Evolutionary conservation across 2,113 vertebrate genomes (phyloP).

Genomic region (Lonchura striata): DNA sequence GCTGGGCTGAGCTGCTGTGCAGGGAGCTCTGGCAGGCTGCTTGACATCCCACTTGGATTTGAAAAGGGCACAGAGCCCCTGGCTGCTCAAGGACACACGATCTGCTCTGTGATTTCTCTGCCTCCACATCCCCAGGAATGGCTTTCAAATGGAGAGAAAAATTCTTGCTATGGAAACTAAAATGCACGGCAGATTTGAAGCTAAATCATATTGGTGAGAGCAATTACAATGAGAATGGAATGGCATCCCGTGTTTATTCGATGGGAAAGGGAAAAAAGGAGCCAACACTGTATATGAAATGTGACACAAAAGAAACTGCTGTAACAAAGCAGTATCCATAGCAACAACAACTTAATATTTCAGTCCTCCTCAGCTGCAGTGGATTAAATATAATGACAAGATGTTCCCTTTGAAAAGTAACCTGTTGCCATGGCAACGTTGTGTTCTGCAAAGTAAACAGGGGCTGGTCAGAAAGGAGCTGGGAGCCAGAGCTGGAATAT

Average conservation of each 20-base stretch:
- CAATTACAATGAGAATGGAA: conserved; percentile 51
- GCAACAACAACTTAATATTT: conserved; percentile 99
- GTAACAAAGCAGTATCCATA: conserved; percentile 94
- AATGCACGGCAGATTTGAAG: not conserved
- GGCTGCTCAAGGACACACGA: not conserved
- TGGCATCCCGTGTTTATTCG: conserved; percentile 58
- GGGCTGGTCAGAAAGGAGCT: conserved; percentile 73
- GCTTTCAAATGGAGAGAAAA: not conserved
- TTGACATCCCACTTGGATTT: not conserved
- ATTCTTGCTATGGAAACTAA: conserved; percentile 34
- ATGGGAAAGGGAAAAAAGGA: conserved; percentile 3
- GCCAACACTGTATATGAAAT: conserved; percentile 64
- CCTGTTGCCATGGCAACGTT: conserved; percentile 90
- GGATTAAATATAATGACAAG: conserved; percentile 99
- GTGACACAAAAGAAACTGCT: conserved; percentile 82
- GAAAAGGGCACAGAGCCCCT: not conserved
- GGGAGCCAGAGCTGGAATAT: conserved; percentile 68
- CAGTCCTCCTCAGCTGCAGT: conserved; percentile 95
- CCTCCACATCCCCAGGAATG: not conserved
- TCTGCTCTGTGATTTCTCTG: not conserved
- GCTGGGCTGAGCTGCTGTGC: not conserved
- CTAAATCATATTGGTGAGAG: conserved; percentile 39
- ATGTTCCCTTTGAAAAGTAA: conserved; percentile 97
- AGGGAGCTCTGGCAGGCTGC: not conserved
- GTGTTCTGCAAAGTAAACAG: conserved; percentile 80